Base-by-base conservation (phyloP, 1,140 invertebrate species). In the Spodoptera frugiperda region DNA sequence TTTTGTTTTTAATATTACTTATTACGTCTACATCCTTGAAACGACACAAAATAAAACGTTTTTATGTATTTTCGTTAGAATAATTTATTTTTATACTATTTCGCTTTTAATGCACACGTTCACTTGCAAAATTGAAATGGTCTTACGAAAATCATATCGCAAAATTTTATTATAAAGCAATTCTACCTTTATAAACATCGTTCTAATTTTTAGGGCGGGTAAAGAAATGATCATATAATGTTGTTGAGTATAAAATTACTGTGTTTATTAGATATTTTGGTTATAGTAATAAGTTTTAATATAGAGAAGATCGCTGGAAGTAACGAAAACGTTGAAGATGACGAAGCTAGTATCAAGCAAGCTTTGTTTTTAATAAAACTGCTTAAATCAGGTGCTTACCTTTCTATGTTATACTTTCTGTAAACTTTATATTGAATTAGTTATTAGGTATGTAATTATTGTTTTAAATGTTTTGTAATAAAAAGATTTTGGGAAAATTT, bases 291-390 rank as follows among this genome's bases (percentile, higher is more conserved):
- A 54, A 70, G 14, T 53, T 10, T 54, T 8, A 19, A 25, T 15
- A 8, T 51, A 10, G 25, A 70, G 1, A 30, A 19, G n/a, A 12
- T 30, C 12, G 19, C 25, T 17, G 30, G 11, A n/a, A 54, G 1
- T n/a, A 39, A n/a, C 14, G 54, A 72, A 48, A 48, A 15, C 17
- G 57, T 59, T 19, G 57, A 14, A 12, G 73, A 79, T 11, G 74
- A 73, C 10, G 77, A 78, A 3, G 46, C 49, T 15, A 61, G 15
- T 30, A 15, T 79, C 4, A 76, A 30, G 46, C 70, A 79, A 44
- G 78, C 78, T 3, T 21, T 79, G 9, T 55, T 71, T 39, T 54
- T 79, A 21, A 73, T 79, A 0, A 15, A 71, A n/a, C 33, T 79
- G 54, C 53, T 79, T 10, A 79, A 76, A 71, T 76, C 78, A 48